phyloP scores from a whole-genome alignment of 2,797 vertebrate genomes.

The Galago senegalensis region DNA sequence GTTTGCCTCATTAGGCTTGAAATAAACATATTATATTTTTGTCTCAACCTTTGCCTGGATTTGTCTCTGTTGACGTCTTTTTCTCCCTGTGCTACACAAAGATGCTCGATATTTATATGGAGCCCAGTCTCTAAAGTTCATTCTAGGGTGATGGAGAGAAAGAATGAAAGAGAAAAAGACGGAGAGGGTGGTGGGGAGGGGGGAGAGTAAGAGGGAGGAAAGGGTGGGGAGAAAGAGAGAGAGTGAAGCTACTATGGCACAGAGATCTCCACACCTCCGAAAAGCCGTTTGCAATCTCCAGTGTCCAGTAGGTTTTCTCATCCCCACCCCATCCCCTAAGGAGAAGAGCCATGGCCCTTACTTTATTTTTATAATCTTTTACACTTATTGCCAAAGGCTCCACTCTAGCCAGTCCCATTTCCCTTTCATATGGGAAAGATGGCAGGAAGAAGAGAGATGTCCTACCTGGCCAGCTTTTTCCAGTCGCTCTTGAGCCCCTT shows the following conservation, averaged over 20 bases:
- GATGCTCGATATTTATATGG: neutral
- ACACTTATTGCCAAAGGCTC: neutral
- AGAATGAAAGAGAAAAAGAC: neutral
- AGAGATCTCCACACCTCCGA: neutral
- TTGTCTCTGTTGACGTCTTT: slow-evolving; percentile 19
- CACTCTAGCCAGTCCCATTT: neutral
- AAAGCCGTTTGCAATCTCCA: neutral
- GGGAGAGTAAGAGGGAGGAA: too few relatives aligned
- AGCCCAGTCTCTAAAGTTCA: neutral
- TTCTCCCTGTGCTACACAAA: neutral
- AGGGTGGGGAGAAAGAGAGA: neutral
- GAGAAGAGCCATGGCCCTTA: neutral
- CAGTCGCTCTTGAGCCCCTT: neutral
- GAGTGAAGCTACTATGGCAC: neutral
- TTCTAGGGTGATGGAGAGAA: neutral
- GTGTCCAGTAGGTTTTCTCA: neutral
- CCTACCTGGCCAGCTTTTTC: neutral
- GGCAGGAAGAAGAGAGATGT: neutral
- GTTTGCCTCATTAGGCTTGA: slow-evolving; percentile 57
- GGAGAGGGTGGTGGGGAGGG: neutral
- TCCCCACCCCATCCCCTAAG: neutral
- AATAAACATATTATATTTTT: slow-evolving; percentile 66
- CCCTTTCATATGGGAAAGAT: neutral
- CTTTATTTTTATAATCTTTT: neutral
- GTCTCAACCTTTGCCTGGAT: neutral